phyloP scores from a whole-genome alignment of 1,140 invertebrate genomes.

The Chelonus insularis region DNA sequence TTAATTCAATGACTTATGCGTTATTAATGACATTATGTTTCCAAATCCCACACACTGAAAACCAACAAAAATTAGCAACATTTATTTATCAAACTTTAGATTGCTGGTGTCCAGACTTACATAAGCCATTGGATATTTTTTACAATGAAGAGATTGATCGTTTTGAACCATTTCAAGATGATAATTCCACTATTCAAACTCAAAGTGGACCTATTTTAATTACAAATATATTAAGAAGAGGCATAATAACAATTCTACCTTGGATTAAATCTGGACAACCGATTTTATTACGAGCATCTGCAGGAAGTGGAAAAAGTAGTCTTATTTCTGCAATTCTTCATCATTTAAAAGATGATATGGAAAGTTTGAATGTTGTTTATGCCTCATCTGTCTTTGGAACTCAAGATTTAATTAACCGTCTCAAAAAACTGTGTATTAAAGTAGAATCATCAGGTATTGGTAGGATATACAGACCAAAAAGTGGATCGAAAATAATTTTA shows the following conservation, averaged over 20 bases:
- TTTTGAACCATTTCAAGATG: constrained; percentile 41
- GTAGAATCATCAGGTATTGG: constrained; percentile 51
- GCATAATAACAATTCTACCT: constrained; percentile 42
- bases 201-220: constrained; percentile 45
- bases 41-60: constrained; percentile 41
- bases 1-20: constrained; percentile 35
- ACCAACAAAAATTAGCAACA: constrained; percentile 42
- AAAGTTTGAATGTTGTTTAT: constrained; percentile 39
- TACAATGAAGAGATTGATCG: constrained; percentile 49
- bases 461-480: constrained; percentile 50
- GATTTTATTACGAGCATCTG: constrained; percentile 47
- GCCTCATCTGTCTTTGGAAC: constrained; percentile 50
- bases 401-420: constrained; percentile 45
- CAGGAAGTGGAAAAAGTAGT: constrained; percentile 50
- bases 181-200: constrained; percentile 32
- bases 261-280: constrained; percentile 49
- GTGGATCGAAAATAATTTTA: constrained; percentile 45
- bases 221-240: constrained; percentile 42
- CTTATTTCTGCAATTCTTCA: constrained; percentile 45
- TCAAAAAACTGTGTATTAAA: constrained; percentile 51
- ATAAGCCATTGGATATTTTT: constrained; percentile 45
- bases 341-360: constrained; percentile 37
- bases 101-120: constrained; percentile 52
- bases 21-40: constrained; percentile 43
- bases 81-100: constrained; percentile 48